Evolutionary conservation across 2,113 vertebrate genomes (phyloP).

Genomic region (Dipodomys stephensi): DNA sequence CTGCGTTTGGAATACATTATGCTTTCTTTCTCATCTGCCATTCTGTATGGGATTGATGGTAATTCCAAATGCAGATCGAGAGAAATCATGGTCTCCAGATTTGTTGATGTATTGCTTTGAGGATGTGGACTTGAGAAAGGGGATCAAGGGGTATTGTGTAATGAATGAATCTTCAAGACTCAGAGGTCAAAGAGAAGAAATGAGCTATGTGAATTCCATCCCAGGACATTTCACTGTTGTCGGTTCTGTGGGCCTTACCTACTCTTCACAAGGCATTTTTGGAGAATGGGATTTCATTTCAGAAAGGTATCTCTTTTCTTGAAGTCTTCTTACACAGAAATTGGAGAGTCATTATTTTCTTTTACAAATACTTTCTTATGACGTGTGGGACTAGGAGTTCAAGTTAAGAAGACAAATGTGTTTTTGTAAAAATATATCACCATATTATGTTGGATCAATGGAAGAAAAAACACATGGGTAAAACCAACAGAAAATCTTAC

Average conservation of each 20-base stretch:
- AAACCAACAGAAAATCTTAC: neutral
- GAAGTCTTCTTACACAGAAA: neutral
- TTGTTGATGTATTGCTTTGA: neutral
- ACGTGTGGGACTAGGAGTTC: neutral
- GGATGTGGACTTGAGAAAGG: neutral
- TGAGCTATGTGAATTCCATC: neutral
- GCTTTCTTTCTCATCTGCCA: neutral
- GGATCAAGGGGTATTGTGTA: neutral
- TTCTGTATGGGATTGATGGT: neutral
- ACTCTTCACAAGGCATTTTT: neutral
- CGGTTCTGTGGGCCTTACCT: neutral
- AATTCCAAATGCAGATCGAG: neutral
- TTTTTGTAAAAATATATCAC: neutral
- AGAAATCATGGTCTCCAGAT: neutral
- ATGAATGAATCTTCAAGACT: neutral
- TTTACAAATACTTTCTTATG: neutral
- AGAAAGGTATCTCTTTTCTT: neutral
- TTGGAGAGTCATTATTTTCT: neutral
- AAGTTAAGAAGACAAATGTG: neutral
- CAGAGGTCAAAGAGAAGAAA: neutral
- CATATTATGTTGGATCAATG: neutral
- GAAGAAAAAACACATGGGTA: neutral
- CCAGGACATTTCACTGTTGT: neutral
- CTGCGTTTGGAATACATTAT: neutral
- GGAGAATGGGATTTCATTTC: neutral